Evolutionary conservation across 2,113 vertebrate genomes (phyloP).

Genomic region (Delphinus delphis): DNA sequence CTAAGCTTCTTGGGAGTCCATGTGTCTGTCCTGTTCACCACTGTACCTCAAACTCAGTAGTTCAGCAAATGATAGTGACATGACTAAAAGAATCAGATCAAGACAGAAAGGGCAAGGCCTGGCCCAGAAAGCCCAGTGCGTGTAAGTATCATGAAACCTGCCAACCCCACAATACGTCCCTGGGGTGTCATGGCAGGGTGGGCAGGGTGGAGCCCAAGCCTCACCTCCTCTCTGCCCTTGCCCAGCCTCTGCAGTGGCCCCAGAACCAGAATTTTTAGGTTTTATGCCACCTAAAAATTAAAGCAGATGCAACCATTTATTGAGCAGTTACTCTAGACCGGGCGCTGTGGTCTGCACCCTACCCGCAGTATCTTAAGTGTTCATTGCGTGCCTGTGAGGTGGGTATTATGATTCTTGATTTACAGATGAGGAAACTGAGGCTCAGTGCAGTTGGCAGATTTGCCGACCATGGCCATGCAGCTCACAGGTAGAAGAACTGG

Average conservation of each 20-base stretch:
- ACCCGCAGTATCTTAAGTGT: too few species aligned
- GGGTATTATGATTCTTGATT: not conserved
- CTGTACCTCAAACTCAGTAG: not conserved
- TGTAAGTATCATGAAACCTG: not conserved
- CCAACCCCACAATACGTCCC: accelerated
- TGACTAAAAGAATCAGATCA: not conserved
- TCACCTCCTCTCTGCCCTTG: not conserved
- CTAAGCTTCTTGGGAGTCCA: not conserved
- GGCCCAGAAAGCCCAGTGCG: not conserved
- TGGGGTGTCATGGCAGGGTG: not conserved
- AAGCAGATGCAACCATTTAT: not conserved
- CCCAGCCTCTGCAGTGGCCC: not conserved
- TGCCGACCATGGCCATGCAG: not conserved
- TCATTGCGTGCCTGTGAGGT: not conserved
- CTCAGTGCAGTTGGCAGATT: not conserved
- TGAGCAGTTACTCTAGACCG: not conserved
- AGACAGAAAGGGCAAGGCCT: not conserved
- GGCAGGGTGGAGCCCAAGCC: not conserved
- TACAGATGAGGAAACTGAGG: not conserved
- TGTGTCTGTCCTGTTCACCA: not conserved
- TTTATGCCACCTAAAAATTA: not conserved
- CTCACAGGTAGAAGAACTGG: not conserved
- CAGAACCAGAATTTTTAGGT: not conserved
- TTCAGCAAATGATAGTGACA: not conserved
- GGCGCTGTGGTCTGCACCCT: not conserved